phyloP scores from a whole-genome alignment of 1,140 invertebrate species.

The Pentalonia nigronervosa region DNA sequence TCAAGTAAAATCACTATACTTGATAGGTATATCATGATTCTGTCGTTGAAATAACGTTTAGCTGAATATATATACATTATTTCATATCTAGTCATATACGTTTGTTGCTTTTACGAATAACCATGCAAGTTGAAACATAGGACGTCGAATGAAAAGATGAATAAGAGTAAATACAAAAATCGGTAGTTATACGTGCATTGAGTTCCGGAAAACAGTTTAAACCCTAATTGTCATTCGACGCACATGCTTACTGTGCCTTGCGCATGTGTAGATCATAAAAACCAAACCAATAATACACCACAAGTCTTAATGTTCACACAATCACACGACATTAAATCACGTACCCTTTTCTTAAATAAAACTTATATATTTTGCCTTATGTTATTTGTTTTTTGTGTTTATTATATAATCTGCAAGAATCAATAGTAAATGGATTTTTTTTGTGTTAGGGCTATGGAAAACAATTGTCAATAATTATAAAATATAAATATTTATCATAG shows the following conservation, averaged over 20 bases:
- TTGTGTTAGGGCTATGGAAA: background rate
- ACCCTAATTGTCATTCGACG: constrained; percentile 54
- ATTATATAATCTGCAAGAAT: background rate
- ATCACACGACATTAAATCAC: constrained; percentile 27
- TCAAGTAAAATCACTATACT: background rate
- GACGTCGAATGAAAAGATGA: background rate
- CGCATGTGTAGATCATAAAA: constrained; percentile 55
- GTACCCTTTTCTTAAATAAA: constrained; percentile 5
- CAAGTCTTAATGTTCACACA: background rate
- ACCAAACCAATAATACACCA: constrained; percentile 26
- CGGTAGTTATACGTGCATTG: constrained; percentile 28
- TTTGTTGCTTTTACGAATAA: background rate
- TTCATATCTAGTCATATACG: background rate
- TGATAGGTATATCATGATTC: background rate
- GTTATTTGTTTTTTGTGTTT: background rate
- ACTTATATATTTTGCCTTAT: background rate
- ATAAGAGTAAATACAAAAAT: constrained; percentile 32
- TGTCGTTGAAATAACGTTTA: background rate
- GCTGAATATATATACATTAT: background rate
- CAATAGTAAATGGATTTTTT: background rate
- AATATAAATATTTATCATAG: background rate
- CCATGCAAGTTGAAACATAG: background rate
- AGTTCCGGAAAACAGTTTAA: constrained; percentile 53
- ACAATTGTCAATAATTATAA: background rate
- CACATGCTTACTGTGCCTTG: background rate